Evolutionary conservation across 2,797 vertebrate genomes (phyloP).

Genomic region (Crocidura indochinensis): DNA sequence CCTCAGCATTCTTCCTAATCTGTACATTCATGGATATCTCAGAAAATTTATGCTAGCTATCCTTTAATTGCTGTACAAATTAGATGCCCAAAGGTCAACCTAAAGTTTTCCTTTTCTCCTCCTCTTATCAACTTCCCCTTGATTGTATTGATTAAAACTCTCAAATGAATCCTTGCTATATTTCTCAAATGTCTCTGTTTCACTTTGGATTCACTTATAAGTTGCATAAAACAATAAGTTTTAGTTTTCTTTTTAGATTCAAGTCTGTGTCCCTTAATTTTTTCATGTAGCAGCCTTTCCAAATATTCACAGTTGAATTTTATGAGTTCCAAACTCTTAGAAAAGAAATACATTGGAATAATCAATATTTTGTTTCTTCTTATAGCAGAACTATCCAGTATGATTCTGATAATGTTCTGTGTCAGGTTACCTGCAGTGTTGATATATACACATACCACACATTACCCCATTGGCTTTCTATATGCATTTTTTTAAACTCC

Average conservation of each 20-base stretch:
- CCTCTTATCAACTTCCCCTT: not conserved
- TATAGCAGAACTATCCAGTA: too few relatives aligned
- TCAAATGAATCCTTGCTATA: not conserved
- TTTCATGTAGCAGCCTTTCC: not conserved
- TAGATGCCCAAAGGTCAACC: not conserved
- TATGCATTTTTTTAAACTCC: not conserved
- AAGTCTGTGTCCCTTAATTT: not conserved
- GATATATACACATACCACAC: rapidly evolving
- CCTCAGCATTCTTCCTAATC: not conserved
- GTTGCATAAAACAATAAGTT: not conserved
- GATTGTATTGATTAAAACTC: too few relatives aligned
- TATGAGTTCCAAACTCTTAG: not conserved
- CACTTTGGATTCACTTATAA: not conserved
- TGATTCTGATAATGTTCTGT: too few relatives aligned
- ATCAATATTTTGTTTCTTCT: not conserved
- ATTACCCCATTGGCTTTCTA: too few relatives aligned
- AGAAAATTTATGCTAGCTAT: not conserved
- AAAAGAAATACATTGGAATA: not conserved
- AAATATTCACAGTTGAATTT: not conserved
- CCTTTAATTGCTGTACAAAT: not conserved
- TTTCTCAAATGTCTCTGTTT: not conserved
- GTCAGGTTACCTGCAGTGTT: too few relatives aligned
- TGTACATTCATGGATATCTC: not conserved
- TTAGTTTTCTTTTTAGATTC: not conserved
- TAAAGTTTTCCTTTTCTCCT: not conserved